Evolutionary conservation across 1,140 invertebrate genomes (phyloP).

Genomic region (Bombus waltoni): DNA sequence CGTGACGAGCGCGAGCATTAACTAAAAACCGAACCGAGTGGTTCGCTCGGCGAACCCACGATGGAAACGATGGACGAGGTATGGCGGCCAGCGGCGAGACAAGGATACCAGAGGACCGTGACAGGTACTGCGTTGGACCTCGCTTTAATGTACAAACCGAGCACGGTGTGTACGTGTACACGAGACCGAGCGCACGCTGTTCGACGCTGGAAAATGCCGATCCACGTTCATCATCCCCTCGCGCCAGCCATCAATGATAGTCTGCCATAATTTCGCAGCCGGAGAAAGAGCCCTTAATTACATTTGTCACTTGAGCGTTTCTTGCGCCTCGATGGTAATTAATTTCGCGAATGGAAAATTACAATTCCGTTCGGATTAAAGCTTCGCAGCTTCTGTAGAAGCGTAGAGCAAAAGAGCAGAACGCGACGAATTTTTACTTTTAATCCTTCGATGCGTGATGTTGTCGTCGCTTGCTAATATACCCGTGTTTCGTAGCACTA

Average conservation of each 20-base stretch:
- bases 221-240: constrained; percentile 52
- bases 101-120: constrained; percentile 47
- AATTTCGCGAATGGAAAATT: background rate
- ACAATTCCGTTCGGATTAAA: background rate
- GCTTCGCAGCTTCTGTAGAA: background rate
- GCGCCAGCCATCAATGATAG: constrained; percentile 41
- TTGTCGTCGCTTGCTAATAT: too few relatives aligned
- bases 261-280: constrained; percentile 34
- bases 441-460: too few relatives aligned
- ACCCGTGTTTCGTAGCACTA: too few relatives aligned
- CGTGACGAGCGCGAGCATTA: constrained; percentile 56
- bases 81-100: background rate
- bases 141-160: constrained; percentile 57
- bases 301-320: constrained; percentile 4
- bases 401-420: background rate
- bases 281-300: constrained; percentile 28
- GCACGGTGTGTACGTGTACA: constrained; percentile 46
- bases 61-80: constrained; percentile 21
- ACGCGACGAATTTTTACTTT: too few relatives aligned
- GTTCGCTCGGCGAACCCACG: constrained; percentile 50
- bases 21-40: constrained; percentile 59
- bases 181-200: constrained; percentile 21
- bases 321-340: background rate
- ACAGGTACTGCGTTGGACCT: constrained; percentile 57
- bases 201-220: constrained; percentile 52